Conservation (phyloP, 2,888 invertebrate species). For the Beris chalybata region DNA sequence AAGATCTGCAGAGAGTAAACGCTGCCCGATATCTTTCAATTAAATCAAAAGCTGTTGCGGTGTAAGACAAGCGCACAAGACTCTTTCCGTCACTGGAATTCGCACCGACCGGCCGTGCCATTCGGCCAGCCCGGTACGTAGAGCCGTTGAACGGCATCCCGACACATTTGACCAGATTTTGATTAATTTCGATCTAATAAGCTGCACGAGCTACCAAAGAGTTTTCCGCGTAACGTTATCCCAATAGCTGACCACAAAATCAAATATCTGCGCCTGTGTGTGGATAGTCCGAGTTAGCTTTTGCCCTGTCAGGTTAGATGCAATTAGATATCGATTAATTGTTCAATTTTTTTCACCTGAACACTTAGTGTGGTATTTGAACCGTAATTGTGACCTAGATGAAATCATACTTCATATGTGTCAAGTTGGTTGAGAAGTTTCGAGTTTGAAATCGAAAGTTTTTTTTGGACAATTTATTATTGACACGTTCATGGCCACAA, state of each 20-base stretch:
- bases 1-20: conserved; percentile 8
- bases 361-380: conserved; percentile 9
- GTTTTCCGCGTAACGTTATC: conserved; percentile 6
- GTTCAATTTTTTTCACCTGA: conserved; percentile 14
- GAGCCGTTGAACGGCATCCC: neutral
- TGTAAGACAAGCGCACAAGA: conserved; percentile 4
- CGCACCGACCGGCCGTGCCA: conserved; percentile 3
- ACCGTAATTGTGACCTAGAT: conserved; percentile 13
- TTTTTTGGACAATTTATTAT: conserved; percentile 14
- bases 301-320: conserved; percentile 12
- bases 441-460: neutral
- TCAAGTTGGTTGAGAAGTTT: conserved; percentile 10
- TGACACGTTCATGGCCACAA: conserved; percentile 17
- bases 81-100: conserved; percentile 10
- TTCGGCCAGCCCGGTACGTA: no score
- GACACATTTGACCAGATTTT: conserved; percentile 28
- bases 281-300: conserved; percentile 11
- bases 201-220: conserved; percentile 15
- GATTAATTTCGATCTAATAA: conserved; percentile 31
- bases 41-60: conserved; percentile 29
- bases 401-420: conserved; percentile 21
- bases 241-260: neutral
- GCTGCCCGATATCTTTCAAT: conserved; percentile 27
- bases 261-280: neutral
- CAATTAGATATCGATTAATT: conserved; percentile 29